These are phyloP conservation scores for Peromyscus nudipes DNA, from an alignment of 2,797 vertebrate species.

Conservation along the genomic window DNA sequence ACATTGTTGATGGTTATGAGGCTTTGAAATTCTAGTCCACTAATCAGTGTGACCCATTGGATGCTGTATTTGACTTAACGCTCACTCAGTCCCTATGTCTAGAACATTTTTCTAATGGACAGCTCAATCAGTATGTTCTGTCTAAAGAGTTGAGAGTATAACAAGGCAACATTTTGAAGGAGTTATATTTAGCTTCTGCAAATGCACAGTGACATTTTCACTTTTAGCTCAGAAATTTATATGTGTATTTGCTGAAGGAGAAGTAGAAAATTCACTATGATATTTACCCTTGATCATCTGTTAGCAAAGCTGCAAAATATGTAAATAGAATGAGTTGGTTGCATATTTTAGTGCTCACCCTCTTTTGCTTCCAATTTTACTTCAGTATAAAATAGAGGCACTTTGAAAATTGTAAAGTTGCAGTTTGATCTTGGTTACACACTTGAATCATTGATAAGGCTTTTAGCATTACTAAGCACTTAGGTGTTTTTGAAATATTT, in stretches of 20 bases:
- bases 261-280: slow-evolving; percentile 38
- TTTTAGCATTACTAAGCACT: slow-evolving; percentile 45
- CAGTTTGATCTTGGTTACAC: slow-evolving; percentile 10
- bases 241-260: background rate
- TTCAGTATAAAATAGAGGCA: slow-evolving; percentile 20
- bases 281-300: slow-evolving; percentile 32
- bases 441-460: slow-evolving; percentile 44
- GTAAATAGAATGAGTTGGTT: slow-evolving; percentile 34
- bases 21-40: background rate
- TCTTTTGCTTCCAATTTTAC: background rate
- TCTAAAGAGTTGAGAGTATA: background rate
- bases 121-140: background rate
- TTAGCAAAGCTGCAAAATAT: slow-evolving; percentile 29
- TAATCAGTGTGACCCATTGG: background rate
- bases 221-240: slow-evolving; percentile 54
- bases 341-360: background rate
- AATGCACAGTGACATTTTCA: slow-evolving; percentile 53
- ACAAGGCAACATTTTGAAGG: background rate
- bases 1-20: background rate
- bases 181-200: slow-evolving; percentile 25
- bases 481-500: slow-evolving; percentile 29
- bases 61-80: background rate
- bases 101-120: background rate
- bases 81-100: background rate
- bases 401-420: slow-evolving; percentile 9